Evolutionary conservation across 2,113 vertebrate genomes (phyloP).

Genomic region (Cebus imitator): DNA sequence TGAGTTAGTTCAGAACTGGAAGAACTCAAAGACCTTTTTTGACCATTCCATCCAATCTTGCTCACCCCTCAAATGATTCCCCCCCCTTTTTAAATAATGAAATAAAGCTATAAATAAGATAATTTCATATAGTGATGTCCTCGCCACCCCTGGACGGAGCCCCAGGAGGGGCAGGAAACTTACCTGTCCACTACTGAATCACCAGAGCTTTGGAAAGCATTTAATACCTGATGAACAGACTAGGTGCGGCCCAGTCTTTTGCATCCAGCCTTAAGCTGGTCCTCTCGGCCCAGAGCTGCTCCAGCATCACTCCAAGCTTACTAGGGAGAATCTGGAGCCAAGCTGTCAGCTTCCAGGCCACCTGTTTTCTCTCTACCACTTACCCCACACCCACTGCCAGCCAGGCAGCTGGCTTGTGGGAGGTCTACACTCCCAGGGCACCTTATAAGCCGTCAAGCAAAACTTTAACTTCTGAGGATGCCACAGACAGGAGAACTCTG

Average conservation of each 20-base stretch:
- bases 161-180: not conserved
- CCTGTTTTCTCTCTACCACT: not conserved
- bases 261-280: not conserved
- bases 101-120: not conserved
- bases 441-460: not conserved
- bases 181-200: not conserved
- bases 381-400: not conserved
- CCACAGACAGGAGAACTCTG: not conserved
- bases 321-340: not conserved
- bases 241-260: not conserved
- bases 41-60: not conserved
- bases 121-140: not conserved
- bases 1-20: conserved; percentile 21
- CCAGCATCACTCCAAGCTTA: not conserved
- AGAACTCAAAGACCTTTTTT: not conserved
- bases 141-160: not conserved
- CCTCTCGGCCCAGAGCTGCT: not conserved
- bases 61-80: not conserved
- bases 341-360: not conserved
- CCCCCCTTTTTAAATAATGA: not conserved
- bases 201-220: not conserved
- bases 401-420: not conserved
- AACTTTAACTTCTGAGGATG: not conserved
- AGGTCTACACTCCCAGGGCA: not conserved
- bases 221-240: not conserved